A percentile compares a stretch with the other conserved stretches of the same genome.
phyloP scores from a whole-genome alignment of 1,140 invertebrate genomes.

The Drosophila kohkoa region DNA sequence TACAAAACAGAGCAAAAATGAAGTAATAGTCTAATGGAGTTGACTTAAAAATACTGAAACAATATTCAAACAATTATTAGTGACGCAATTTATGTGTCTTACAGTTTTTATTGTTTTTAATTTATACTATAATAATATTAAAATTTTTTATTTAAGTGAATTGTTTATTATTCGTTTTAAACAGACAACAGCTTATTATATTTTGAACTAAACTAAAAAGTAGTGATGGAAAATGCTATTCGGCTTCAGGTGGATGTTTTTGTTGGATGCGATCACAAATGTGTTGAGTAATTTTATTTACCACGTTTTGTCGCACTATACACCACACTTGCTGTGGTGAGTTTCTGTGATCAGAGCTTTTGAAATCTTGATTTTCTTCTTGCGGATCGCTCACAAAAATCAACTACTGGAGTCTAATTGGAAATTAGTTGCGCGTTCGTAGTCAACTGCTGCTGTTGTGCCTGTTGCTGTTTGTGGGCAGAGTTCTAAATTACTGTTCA shows the following conservation, averaged over 20 bases:
- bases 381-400: slow-evolving; percentile 46
- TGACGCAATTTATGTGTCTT: no score
- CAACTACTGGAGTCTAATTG: slow-evolving; percentile 63
- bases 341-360: slow-evolving; percentile 50
- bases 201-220: no score
- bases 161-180: no score
- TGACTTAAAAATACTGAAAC: no score
- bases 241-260: not conserved
- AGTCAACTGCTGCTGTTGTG: slow-evolving; percentile 60
- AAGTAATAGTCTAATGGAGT: no score
- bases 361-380: slow-evolving; percentile 58
- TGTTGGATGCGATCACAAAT: not conserved
- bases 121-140: no score
- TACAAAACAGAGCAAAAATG: no score
- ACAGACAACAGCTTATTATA: no score
- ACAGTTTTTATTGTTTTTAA: no score
- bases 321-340: slow-evolving; percentile 31
- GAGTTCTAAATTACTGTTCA: slow-evolving; percentile 35
- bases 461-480: slow-evolving; percentile 7
- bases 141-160: no score
- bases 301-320: slow-evolving; percentile 3
- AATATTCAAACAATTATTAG: no score
- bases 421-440: slow-evolving; percentile 61
- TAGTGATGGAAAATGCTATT: not conserved
- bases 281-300: slow-evolving; percentile 10